Evolutionary conservation across 2,888 invertebrate species (phyloP).

Genomic region (Ceratothoa steindachneri): DNA sequence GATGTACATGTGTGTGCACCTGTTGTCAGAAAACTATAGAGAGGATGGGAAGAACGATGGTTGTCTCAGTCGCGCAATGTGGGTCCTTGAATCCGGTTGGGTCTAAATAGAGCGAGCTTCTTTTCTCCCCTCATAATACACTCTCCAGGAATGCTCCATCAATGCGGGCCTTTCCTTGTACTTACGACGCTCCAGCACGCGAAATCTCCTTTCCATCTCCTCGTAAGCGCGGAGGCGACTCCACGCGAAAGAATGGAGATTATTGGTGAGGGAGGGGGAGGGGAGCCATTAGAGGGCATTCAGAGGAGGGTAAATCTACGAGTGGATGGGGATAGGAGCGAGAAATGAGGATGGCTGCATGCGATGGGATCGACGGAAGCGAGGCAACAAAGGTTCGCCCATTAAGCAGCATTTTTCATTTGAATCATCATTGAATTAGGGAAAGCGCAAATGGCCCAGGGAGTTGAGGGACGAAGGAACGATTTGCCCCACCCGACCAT

Average conservation of each 20-base stretch:
- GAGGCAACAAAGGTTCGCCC: constrained; percentile 33
- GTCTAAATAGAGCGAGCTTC: too few species aligned
- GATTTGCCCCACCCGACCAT: too few species aligned
- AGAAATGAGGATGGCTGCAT: not conserved
- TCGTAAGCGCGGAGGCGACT: not conserved
- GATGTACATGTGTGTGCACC: too few species aligned
- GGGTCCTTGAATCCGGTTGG: not conserved
- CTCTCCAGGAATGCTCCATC: not conserved
- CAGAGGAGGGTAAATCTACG: constrained; percentile 2
- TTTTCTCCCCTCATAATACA: not conserved
- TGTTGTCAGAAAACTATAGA: too few species aligned
- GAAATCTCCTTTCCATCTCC: not conserved
- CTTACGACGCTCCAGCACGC: not conserved
- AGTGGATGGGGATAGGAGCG: not conserved
- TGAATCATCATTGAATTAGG: constrained; percentile 40
- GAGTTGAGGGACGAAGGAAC: not conserved
- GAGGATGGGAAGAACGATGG: not conserved
- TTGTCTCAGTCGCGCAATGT: not conserved
- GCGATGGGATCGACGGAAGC: not conserved
- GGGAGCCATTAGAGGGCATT: constrained; percentile 12
- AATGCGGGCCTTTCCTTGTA: not conserved
- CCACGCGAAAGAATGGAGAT: not conserved
- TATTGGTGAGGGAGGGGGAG: not conserved
- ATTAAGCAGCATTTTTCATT: constrained; percentile 39
- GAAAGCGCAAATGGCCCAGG: not conserved